Conservation (phyloP, 2,888 invertebrate genomes). For the Hermaeophaga mercurialis region DNA sequence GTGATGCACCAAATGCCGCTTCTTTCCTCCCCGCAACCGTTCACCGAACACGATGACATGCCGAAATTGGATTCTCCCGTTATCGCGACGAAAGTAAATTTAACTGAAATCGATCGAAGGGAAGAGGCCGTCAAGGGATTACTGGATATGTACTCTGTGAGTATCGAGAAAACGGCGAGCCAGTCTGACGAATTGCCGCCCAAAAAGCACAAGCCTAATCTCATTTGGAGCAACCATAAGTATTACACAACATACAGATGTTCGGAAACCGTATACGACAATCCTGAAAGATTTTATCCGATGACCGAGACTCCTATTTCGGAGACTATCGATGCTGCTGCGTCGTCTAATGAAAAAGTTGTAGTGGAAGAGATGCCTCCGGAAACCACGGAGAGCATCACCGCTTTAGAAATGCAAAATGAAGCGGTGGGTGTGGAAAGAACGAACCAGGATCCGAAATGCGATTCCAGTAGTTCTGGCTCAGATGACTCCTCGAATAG, state of each 20-base stretch:
- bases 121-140: conserved; percentile 22
- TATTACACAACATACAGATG: conserved; percentile 52
- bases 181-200: conserved; percentile 19
- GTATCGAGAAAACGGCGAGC: conserved; percentile 17
- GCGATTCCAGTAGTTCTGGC: conserved; percentile 7
- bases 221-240: conserved; percentile 44
- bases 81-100: conserved; percentile 15
- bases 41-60: conserved; percentile 40
- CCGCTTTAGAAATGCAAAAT: conserved; percentile 11
- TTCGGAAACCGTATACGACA: conserved; percentile 43
- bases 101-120: conserved; percentile 8
- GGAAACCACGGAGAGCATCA: conserved; percentile 15
- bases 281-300: conserved; percentile 53
- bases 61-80: conserved; percentile 37
- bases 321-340: too few species aligned
- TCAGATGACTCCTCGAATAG: conserved; percentile 17
- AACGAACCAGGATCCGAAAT: too few species aligned
- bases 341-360: conserved; percentile 25
- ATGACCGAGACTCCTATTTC: conserved; percentile 52
- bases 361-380: conserved; percentile 32
- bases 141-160: conserved; percentile 22
- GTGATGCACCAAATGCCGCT: conserved; percentile 35
- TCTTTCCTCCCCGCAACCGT: conserved; percentile 34
- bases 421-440: neutral
- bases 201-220: conserved; percentile 40